Conservation (phyloP, 2,113 vertebrate species). For the Catharus minimus region DNA sequence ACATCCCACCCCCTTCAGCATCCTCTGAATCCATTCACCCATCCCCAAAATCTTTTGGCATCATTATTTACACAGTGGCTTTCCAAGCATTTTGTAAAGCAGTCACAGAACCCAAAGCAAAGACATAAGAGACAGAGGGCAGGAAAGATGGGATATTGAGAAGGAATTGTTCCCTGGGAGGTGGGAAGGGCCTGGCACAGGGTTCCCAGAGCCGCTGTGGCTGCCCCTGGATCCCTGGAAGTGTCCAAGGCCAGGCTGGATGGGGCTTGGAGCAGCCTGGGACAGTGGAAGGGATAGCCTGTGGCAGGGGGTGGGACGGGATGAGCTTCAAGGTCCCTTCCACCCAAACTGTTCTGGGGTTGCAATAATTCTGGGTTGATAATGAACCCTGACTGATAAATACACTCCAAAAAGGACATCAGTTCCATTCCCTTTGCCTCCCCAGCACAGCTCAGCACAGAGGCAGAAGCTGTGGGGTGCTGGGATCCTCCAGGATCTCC, state of each 20-base stretch:
- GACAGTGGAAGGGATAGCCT: rapidly evolving
- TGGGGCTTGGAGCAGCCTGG: rapidly evolving
- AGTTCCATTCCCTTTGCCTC: not conserved
- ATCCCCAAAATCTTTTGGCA: not conserved
- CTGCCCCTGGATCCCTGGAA: not conserved
- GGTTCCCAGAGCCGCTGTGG: not conserved
- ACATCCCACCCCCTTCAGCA: not conserved
- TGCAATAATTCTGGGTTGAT: not conserved
- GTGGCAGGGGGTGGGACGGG: rapidly evolving
- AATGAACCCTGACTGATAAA: not conserved
- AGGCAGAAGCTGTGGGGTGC: not conserved
- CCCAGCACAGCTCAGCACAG: not conserved
- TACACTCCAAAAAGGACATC: not conserved
- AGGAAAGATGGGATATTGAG: rapidly evolving
- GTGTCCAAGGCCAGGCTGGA: not conserved
- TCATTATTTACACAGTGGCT: not conserved
- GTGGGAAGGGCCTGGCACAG: not conserved
- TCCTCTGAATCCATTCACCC: not conserved
- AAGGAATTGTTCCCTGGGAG: rapidly evolving
- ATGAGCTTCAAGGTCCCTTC: not conserved
- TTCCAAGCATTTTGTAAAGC: not conserved
- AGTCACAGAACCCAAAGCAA: rapidly evolving
- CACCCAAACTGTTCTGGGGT: not conserved
- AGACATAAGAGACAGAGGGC: not conserved
- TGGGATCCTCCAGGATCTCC: not conserved